These are phyloP conservation scores for Gambusia holbrooki DNA, from an alignment of 2,113 vertebrate genomes.

Conservation along the genomic window DNA sequence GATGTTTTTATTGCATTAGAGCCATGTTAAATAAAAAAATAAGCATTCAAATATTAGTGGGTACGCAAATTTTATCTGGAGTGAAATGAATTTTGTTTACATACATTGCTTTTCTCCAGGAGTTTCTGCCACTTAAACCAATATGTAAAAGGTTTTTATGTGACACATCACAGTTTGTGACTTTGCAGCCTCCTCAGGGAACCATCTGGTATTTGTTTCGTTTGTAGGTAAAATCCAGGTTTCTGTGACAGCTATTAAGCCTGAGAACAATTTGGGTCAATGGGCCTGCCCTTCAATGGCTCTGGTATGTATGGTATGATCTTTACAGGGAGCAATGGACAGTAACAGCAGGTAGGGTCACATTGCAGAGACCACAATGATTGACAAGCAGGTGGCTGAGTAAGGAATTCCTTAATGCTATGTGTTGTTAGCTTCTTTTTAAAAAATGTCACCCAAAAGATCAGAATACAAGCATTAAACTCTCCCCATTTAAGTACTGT, in stretches of 20 bases:
- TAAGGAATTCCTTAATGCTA: constrained; percentile 48
- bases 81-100: background rate
- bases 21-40: background rate
- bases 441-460: background rate
- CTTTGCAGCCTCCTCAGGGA: constrained; percentile 18
- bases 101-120: background rate
- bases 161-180: constrained; percentile 9
- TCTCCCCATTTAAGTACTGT: background rate
- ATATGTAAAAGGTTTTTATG: background rate
- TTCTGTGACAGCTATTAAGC: constrained; percentile 45
- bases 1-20: no score
- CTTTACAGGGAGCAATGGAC: constrained; percentile 48
- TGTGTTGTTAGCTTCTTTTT: constrained; percentile 23
- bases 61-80: background rate
- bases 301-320: constrained; percentile 72
- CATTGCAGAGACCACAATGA: constrained; percentile 50
- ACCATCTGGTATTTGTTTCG: constrained; percentile 30
- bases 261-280: constrained; percentile 62
- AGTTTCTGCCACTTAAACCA: background rate
- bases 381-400: constrained; percentile 67
- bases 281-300: constrained; percentile 54
- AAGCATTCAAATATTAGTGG: background rate
- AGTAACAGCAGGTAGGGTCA: constrained; percentile 67
- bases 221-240: constrained; percentile 38
- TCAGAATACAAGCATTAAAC: background rate